Base-by-base conservation (phyloP, 2,888 invertebrate species). In the Caradrina kadenii region DNA sequence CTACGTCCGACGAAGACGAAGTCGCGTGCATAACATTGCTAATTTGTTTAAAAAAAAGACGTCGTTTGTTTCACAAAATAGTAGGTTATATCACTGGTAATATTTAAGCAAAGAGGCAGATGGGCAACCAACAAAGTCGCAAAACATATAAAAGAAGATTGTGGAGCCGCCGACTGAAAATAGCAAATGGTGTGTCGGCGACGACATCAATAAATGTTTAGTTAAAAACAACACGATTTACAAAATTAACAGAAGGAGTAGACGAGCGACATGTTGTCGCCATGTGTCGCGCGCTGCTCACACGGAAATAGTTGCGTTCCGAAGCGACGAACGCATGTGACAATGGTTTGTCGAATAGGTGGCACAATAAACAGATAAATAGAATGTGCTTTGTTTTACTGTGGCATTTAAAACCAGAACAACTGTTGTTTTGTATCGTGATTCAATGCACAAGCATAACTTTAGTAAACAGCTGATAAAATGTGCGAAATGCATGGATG, bases 261-360 rank as follows among this genome's bases (percentile, higher is more conserved):
- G 76, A 70, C 82, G 72, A 48, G 69, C 80, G 80, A 76, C 80
- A 59, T 21, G 22, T 19, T 39, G 65, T 53, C 72, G 76, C 69
- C 76, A 48, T 35, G 50, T 31, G 42, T n/a, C 31, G 68, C 48
- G 48, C 22, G 39, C 2, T 13, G 31, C 55, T 56, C 45, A 55
- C 63, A 17, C 49, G 17, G 22, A 60, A 63, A 69, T 42, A 66
- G 26, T 68, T 67, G 62, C 56, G 62, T 58, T 60, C 62, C 45
- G 19, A n/a, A 49, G 50, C n/a, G 22, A 52, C 68, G 45, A 22
- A 26, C n/a, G 39, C 22, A 22, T 61, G 15, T 11, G 42, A 35
- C 17, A 54, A 52, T 26, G 26, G 60, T 50, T 39, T 39, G 13
- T 22, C 17, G 49, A 71, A 52, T 35, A 56, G 45, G 35, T 39